Base-by-base conservation (phyloP, 2,113 vertebrate species). In the Perca schrenkii region DNA sequence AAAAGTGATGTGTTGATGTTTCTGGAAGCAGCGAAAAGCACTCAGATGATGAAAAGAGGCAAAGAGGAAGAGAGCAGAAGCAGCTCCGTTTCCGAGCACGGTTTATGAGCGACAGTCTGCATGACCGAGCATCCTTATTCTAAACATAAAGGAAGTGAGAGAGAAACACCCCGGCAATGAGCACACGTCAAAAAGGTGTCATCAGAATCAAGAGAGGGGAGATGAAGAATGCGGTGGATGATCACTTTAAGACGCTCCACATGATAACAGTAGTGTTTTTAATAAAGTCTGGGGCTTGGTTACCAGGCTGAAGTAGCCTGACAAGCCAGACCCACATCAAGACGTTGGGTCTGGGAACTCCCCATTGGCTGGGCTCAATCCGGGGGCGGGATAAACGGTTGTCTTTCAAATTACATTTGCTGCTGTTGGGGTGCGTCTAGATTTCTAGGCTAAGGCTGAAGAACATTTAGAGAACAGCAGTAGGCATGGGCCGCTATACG, bases 71-170 rank as follows among this genome's bases (percentile, higher is more conserved):
- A 8, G 40, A 15, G 8, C 14, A 57, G 25, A 8, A 4, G 10
- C 50, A 12, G 62, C 46, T 36, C n/a, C 2, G 36, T 34, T 34
- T 34, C 34, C 34, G 6, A 1, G 34, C 6, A 6, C 34, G 1
- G 57, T 78, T 86, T 40, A 74, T 82, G 53, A 74, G 43, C 63
- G 21, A 21, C 64, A 60, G 80, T 43, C 52, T 31, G 36, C 36
- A 34, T 0, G 22, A 64, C 40, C 8, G 53, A 62, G 58, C 28
- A 2, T 47, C 60, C 78, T 85, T 74, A 74, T 85, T 79, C 75
- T 22, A 49, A 49, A 73, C 13, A 62, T 43, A 34, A 25, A 66
- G 53, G 61, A 53, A 53, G 43, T 50, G 25, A 4, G 53, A 61
- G 63, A 25, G 49, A 31, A 79, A 63, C 46, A 66, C 6, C 8